Evolutionary conservation across 2,797 vertebrate genomes (phyloP).

Genomic region (Periophthalmus magnuspinnatus): DNA sequence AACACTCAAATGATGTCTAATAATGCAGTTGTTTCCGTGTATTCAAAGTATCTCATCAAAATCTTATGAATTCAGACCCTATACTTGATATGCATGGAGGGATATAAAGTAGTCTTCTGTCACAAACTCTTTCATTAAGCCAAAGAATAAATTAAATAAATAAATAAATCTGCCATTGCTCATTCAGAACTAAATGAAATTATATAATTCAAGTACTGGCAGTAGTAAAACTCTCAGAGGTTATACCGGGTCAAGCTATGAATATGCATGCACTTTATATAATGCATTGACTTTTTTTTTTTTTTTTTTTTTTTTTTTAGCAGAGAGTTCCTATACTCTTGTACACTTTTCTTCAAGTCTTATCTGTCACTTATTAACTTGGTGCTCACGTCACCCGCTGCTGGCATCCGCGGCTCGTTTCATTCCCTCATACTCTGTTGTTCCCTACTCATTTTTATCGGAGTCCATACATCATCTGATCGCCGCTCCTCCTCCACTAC

Average conservation of each 20-base stretch:
- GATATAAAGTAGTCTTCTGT: no score
- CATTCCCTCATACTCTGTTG: slow-evolving; percentile 24
- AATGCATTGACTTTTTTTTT: background rate
- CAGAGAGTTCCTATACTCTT: background rate
- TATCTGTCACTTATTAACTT: slow-evolving; percentile 48
- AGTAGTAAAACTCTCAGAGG: background rate
- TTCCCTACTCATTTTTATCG: slow-evolving; percentile 38
- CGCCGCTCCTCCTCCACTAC: slow-evolving; percentile 11
- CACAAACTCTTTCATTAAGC: background rate
- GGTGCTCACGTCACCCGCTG: slow-evolving; percentile 19
- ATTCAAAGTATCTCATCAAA: background rate
- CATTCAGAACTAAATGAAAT: background rate
- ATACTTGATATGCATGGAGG: background rate
- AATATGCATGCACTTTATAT: slow-evolving; percentile 7
- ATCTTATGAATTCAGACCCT: background rate
- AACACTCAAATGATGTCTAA: background rate
- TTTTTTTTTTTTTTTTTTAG: no score
- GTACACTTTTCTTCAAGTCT: slow-evolving; percentile 17
- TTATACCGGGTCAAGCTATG: background rate
- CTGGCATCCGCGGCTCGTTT: slow-evolving; percentile 30
- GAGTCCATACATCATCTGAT: slow-evolving; percentile 30
- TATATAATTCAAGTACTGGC: background rate
- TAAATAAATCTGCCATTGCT: background rate
- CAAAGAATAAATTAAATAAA: background rate
- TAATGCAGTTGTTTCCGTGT: background rate